These are phyloP conservation scores for Zoanthus gigantus DNA, from an alignment of 92 coral and sea anemone species.

Conservation along the genomic window DNA sequence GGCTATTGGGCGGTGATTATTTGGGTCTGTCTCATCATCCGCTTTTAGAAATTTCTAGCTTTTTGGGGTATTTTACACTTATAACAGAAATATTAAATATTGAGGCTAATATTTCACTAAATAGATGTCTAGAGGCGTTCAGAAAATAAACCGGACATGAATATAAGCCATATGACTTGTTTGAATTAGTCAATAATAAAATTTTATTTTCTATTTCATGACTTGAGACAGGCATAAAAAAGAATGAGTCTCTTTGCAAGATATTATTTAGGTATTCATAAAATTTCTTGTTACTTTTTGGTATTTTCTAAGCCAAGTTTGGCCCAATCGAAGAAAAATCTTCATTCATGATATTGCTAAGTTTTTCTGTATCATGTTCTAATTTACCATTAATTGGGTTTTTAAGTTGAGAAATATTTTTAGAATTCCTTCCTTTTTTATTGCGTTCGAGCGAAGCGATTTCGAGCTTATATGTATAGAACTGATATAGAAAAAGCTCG, in stretches of 20 bases:
- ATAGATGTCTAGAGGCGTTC: conserved; percentile 13
- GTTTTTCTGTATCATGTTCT: conserved; percentile 13
- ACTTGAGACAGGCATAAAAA: conserved; percentile 33
- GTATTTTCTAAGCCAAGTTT: conserved; percentile 38
- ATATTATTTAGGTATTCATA: conserved; percentile 26
- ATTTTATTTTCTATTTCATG: conserved; percentile 37
- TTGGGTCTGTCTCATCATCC: background rate
- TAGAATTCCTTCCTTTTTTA: background rate
- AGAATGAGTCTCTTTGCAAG: conserved; percentile 7
- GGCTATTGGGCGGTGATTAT: conserved; percentile 24
- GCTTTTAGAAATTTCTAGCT: conserved; percentile 21
- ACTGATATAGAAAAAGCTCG: no score
- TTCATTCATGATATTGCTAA: conserved; percentile 36
- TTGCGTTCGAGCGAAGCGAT: no score
- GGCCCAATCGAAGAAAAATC: background rate
- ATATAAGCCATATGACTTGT: conserved; percentile 16
- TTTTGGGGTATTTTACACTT: conserved; percentile 40
- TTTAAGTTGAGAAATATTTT: background rate
- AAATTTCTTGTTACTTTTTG: background rate
- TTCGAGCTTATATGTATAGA: no score
- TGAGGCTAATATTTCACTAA: conserved; percentile 5
- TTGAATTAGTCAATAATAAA: background rate
- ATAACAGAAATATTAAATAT: conserved; percentile 33
- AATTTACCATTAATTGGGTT: background rate
- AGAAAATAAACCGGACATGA: background rate